Conservation (phyloP, 2,888 invertebrate species). For the Thysanoteuthis rhombus region DNA sequence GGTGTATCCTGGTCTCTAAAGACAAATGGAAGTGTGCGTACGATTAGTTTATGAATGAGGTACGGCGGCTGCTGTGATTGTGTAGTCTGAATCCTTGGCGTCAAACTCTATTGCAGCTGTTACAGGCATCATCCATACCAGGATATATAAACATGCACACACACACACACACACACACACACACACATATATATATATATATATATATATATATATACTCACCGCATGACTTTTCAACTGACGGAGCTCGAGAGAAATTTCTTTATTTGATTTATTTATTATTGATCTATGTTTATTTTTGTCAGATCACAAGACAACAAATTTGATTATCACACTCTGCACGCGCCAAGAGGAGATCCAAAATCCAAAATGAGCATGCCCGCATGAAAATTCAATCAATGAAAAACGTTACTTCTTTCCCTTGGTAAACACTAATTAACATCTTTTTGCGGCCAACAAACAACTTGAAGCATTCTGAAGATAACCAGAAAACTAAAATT, state of each 20-base stretch:
- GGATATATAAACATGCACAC: background rate
- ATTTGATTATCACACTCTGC: background rate
- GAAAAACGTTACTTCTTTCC: background rate
- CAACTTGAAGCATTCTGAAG: background rate
- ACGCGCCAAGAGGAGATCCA: background rate
- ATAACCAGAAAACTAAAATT: background rate
- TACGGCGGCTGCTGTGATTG: too few relatives aligned
- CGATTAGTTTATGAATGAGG: too few relatives aligned
- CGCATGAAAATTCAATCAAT: background rate
- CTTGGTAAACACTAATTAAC: background rate
- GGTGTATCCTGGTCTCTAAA: too few relatives aligned
- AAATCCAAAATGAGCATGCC: background rate
- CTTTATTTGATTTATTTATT: background rate
- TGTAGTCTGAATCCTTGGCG: too few relatives aligned
- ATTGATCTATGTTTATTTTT: background rate
- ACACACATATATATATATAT: background rate
- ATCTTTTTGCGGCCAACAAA: background rate
- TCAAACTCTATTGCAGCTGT: too few relatives aligned
- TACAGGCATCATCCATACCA: too few relatives aligned
- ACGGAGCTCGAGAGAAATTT: background rate
- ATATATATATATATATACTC: background rate
- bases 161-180: background rate
- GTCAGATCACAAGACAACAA: background rate
- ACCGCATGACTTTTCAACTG: background rate
- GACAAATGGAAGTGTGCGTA: too few relatives aligned